Percentiles rank a stretch among this genome's conserved stretches.
Evolutionary conservation across 2,888 invertebrate genomes (phyloP).

Genomic region (Dynastes tityus): DNA sequence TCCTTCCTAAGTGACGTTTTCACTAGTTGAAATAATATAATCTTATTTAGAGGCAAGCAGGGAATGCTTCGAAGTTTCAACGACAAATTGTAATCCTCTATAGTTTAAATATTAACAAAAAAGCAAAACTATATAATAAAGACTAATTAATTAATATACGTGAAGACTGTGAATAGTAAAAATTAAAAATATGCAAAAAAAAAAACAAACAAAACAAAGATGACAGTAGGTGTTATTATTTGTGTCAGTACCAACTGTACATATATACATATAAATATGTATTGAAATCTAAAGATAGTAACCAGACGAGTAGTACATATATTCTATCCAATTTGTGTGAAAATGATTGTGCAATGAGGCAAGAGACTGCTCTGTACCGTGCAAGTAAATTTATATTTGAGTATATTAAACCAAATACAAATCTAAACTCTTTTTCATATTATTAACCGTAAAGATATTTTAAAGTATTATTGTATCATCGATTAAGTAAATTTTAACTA

Average conservation of each 20-base stretch:
- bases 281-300: constrained; percentile 34
- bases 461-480: constrained; percentile 49
- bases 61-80: constrained; percentile 43
- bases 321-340: constrained; percentile 48
- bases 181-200: constrained; percentile 45
- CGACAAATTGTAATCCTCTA: constrained; percentile 40
- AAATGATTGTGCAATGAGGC: constrained; percentile 57
- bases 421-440: constrained; percentile 36
- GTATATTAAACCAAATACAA: constrained; percentile 50
- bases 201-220: constrained; percentile 36
- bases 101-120: constrained; percentile 48
- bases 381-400: constrained; percentile 51
- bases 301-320: constrained; percentile 44
- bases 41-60: constrained; percentile 21
- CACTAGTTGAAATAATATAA: neutral
- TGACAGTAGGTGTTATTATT: constrained; percentile 50
- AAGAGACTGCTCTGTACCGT: constrained; percentile 53
- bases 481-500: constrained; percentile 46
- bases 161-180: constrained; percentile 50
- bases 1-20: no score
- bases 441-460: constrained; percentile 42
- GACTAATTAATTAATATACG: constrained; percentile 47
- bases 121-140: constrained; percentile 44
- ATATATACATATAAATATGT: constrained; percentile 43
- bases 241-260: constrained; percentile 50